Evolutionary conservation across 2,888 invertebrate genomes (phyloP).

Genomic region (Patella depressa): DNA sequence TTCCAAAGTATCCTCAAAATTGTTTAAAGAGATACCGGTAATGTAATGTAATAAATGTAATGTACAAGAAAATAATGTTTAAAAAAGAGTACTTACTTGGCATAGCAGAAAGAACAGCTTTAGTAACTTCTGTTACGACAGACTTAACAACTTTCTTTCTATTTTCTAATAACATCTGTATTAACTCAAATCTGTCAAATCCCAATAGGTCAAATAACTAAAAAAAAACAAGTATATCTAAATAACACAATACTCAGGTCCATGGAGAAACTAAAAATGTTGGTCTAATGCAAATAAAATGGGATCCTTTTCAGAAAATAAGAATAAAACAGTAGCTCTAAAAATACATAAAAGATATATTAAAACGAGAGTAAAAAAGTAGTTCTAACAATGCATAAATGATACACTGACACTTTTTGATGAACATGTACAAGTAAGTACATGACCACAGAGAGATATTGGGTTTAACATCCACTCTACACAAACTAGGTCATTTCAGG

Average conservation of each 20-base stretch:
- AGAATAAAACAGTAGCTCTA: neutral
- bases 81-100: constrained; percentile 29
- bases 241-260: neutral
- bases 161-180: constrained; percentile 79
- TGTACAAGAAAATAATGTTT: too few species aligned
- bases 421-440: neutral
- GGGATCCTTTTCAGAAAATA: neutral
- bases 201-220: constrained; percentile 89
- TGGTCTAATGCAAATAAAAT: neutral
- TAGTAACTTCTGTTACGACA: constrained; percentile 42
- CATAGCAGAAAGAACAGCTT: constrained; percentile 31
- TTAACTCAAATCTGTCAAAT: constrained; percentile 85
- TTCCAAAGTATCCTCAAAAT: neutral
- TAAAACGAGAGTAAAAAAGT: neutral
- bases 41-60: neutral
- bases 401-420: neutral
- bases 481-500: too few species aligned
- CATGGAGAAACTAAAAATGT: too few species aligned
- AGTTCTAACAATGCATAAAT: neutral
- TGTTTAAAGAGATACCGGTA: neutral
- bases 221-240: constrained; percentile 27
- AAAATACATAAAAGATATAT: neutral
- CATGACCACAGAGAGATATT: too few species aligned
- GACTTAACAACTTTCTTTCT: constrained; percentile 73
- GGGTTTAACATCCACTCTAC: too few species aligned